Evolutionary conservation across 2,888 invertebrate species (phyloP), one percentile per base, ranked within the genome.

Genomic region (Cyclophora punctaria): DNA sequence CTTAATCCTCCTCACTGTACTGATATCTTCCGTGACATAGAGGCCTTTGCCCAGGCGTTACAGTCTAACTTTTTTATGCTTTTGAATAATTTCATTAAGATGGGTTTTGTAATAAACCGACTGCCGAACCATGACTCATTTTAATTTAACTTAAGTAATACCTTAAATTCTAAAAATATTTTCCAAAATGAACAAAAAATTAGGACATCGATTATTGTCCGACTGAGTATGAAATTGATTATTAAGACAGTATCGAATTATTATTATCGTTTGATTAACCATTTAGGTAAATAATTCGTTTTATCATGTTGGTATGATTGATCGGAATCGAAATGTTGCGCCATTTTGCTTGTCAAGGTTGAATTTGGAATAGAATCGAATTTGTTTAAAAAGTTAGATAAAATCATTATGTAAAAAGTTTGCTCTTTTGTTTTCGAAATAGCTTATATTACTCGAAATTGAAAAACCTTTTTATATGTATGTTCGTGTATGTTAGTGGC

Each of bases 211-310:
- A 37, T 37, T 37, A 37, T 37, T 5, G 37, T 2, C 5, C 37
- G 5, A 44, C 44, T 37, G 37, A 44, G 60, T 47, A 58, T 52
- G 51, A 52, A 56, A 52, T 66, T 58, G 61, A 68, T 67, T 65
- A 49, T 50, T 52, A 54, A 47, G 56, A 56, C 49, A 56, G 58
- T 56, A 59, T 59, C 61, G 59, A 66, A 62, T 62, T 58, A 55
- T 51, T 50, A 49, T 37, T 5, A 63, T 59, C 51, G 58, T 56
- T 57, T 41, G 58, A 62, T 57, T 46, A 35, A 49, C 20, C 35
- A 49, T 35, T 49, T 41, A 41, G 41, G 47, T 44, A 49, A 44
- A 33, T 44, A 43, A 40, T 20, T 20, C 1, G 43, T 48, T 46
- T 49, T 44, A 47, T 48, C 7, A 37, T 20, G 46, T 46, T 37